Base-by-base conservation (phyloP, 64 coral and sea anemone genomes). In the Platygyra sinensis region DNA sequence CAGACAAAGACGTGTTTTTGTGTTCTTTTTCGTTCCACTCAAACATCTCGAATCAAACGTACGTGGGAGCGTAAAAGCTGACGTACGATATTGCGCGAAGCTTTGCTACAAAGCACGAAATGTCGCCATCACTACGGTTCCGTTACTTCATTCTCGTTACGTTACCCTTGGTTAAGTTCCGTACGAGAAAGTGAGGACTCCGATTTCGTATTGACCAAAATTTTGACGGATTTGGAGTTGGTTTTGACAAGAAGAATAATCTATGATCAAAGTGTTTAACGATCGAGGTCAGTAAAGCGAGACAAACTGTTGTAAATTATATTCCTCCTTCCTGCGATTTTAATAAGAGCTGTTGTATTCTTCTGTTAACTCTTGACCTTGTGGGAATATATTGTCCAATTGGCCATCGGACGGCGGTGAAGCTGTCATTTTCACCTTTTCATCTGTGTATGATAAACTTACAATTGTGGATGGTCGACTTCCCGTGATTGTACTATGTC, bases 51-150 rank as follows among this genome's bases (percentile, higher is more conserved):
- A 79, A 67, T 73, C 52, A 28, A 92, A 76, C 69, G 65, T 84
- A 87, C 49, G 60, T 88, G 50, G 27, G 69, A 71, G 31, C 61
- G 80, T 93, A 69, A 72, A 74, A 84, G 87, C 87, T 94, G 92
- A 94, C 92, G 92, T 54, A 55, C 79, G 69, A 82, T 94, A 94
- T 93, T 86, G 78, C 92, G 92, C 87, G 71, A 94, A 89, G 74
- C 30, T 63, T 38, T 74, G 62, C 52, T 29, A 87, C 76, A 32
- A 55, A 73, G 81, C 81, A 85, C 81, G 81, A 72, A 85, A 85
- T 85, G 81, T 85, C 81, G 81, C 81, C 81, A 85, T 85, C 81
- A 80, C 1, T 25, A 55, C 39, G 67, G 30, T 85, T 85, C 81
- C 81, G 81, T 85, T 85, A 85, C 81, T 64, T 50, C 51, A 13